phyloP scores from a whole-genome alignment of 2,888 invertebrate species.

The Mythimna ferrago region DNA sequence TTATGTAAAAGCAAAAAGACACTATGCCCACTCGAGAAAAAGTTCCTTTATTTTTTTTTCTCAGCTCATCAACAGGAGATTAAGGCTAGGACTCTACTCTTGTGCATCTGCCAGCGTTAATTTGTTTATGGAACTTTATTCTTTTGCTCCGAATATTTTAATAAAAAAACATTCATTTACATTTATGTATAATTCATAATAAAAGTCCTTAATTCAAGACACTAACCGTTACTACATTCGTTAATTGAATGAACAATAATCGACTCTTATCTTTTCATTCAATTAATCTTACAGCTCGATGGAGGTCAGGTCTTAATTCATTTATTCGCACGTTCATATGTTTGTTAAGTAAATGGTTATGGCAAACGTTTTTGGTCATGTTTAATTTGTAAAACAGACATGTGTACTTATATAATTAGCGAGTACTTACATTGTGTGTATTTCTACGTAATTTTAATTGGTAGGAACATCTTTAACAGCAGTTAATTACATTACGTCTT shows the following conservation, averaged over 20 bases:
- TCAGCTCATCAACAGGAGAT: too few species aligned
- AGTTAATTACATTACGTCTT: constrained; percentile 1
- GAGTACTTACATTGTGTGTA: constrained; percentile 33
- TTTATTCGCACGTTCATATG: constrained; percentile 59
- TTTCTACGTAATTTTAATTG: constrained; percentile 44
- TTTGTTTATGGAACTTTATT: too few species aligned
- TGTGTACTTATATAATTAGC: constrained; percentile 48
- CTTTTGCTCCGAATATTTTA: constrained; percentile 33
- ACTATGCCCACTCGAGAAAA: constrained; percentile 11
- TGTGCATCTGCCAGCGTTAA: too few species aligned
- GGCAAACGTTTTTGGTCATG: constrained; percentile 52
- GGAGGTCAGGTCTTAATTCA: constrained; percentile 67
- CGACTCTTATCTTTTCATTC: constrained; percentile 73
- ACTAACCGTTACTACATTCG: constrained; percentile 58
- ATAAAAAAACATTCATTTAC: constrained; percentile 41
- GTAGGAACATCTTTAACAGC: constrained; percentile 9
- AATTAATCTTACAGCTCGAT: constrained; percentile 74
- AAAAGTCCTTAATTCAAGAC: constrained; percentile 63
- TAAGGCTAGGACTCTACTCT: too few species aligned
- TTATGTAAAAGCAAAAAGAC: not conserved
- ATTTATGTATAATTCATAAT: constrained; percentile 41
- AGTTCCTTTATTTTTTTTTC: not conserved
- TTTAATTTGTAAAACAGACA: constrained; percentile 54
- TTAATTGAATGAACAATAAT: constrained; percentile 74
- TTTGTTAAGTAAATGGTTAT: constrained; percentile 52